Base-by-base conservation (phyloP, 2,888 invertebrate genomes). In the Drosophila limbata region DNA sequence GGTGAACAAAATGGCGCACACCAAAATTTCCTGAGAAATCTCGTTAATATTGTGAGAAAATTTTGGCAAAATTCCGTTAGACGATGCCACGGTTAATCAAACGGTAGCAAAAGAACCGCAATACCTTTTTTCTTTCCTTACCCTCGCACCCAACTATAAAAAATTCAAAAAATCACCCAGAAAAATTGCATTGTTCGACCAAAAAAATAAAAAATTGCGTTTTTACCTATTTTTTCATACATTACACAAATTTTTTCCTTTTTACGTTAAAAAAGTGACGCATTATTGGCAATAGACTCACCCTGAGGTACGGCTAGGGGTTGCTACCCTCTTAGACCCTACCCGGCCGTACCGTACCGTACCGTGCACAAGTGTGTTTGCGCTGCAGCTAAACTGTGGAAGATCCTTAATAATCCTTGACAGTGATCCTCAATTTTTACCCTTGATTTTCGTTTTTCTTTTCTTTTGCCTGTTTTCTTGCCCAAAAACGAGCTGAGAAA, bases 381-480 rank as follows among this genome's bases (percentile, higher is more conserved):
- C 72, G 66, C 48, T 50, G 11, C 61, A 71, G 84, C 83, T 88
- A 84, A 88, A 81, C 84, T 84, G 85, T 81, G 72, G 77, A 88
- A 86, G 88, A 84, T 84, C 84, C 78, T 77, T 42, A 73, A 69
- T 84, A 88, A 88, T 86, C 77, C 71, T 53, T 53, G 79, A 86
- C 84, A 81, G 65, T 88, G 85, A 88, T 86, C 88, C 88, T 85
- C 87, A 86, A 79, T 81, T 86, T 84, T 84, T 88, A 85, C 85
- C 85, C 85, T 85, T 88, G 71, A 80, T 66, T 83, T 80, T 66
- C 13, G 44, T 50, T 45, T 19, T 17, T 25, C 19, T 42, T 63
- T 51, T 62, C 67, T 73, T 82, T 52, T 63, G 47, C 39, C 45
- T 42, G 42, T 76, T 79, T 76, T 69, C 63, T 67, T 40, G 28